A percentile compares a stretch with the other conserved stretches of the same genome.
Conservation (phyloP, 1,140 invertebrate species). For the Drosophila equinoxialis region DNA sequence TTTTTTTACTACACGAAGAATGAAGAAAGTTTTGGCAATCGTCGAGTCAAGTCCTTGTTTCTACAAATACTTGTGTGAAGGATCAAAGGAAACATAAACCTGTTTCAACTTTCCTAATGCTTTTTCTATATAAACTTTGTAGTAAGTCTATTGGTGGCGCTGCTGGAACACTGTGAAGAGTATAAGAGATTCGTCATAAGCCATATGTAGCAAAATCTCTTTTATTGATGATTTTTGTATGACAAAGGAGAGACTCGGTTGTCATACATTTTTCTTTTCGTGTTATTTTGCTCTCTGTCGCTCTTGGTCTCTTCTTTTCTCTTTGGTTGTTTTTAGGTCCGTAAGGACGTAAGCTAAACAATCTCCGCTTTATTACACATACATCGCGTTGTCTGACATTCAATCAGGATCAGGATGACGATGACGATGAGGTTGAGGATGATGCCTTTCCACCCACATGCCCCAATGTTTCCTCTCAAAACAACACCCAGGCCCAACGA, state of each 20-base stretch:
- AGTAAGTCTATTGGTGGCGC: no score
- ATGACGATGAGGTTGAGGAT: constrained; percentile 4
- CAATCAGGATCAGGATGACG: constrained; percentile 59
- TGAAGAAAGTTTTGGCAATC: no score
- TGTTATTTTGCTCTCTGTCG: not conserved
- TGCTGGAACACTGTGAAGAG: not conserved
- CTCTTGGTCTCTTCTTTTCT: not conserved
- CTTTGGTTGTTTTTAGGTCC: constrained; percentile 33
- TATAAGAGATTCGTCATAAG: not conserved
- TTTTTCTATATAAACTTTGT: no score
- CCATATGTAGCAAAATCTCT: not conserved
- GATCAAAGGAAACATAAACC: no score
- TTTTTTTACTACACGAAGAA: no score
- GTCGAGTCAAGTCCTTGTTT: no score
- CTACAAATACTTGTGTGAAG: no score
- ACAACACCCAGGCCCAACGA: constrained; percentile 44
- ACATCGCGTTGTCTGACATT: constrained; percentile 72
- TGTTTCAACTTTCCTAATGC: no score
- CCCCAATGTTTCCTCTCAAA: not conserved
- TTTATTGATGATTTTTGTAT: constrained; percentile 8
- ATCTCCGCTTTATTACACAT: constrained; percentile 79
- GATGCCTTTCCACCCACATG: not conserved
- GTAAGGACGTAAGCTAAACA: constrained; percentile 55
- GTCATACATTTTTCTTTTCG: not conserved
- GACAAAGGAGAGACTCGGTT: constrained; percentile 5